A percentile compares a stretch with the other conserved stretches of the same genome.
Conservation (phyloP, 1,140 invertebrate species). For the Leguminivora glycinivorella region DNA sequence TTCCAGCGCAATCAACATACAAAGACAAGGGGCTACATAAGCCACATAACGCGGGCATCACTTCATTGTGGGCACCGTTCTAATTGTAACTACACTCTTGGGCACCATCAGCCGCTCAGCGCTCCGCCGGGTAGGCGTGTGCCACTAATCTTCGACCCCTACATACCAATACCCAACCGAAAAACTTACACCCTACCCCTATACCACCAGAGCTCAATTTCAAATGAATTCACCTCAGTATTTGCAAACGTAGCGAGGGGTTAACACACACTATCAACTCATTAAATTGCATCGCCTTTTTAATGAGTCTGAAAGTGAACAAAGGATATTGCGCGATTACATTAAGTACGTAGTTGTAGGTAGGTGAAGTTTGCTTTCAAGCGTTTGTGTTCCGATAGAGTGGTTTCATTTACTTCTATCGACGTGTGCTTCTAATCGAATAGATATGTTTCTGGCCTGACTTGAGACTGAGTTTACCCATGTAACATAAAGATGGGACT, state of each 20-base stretch:
- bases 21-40: conserved; percentile 77
- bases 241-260: conserved; percentile 73
- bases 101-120: conserved; percentile 76
- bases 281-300: conserved; percentile 79
- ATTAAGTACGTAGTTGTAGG: conserved; percentile 71
- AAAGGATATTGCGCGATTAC: conserved; percentile 78
- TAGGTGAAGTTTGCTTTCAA: conserved; percentile 25
- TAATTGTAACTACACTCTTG: conserved; percentile 80
- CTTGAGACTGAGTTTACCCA: background rate
- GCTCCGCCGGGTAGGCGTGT: conserved; percentile 72
- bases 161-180: conserved; percentile 64
- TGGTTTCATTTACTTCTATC: conserved; percentile 40
- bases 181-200: conserved; percentile 43
- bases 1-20: conserved; percentile 74
- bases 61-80: conserved; percentile 77
- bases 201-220: conserved; percentile 45
- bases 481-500: too few relatives aligned
- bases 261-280: conserved; percentile 78
- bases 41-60: conserved; percentile 75
- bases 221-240: conserved; percentile 39
- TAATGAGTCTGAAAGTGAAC: conserved; percentile 79
- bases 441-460: conserved; percentile 12
- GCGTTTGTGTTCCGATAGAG: conserved; percentile 15
- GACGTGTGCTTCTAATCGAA: conserved; percentile 10
- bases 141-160: conserved; percentile 77